phyloP scores from a whole-genome alignment of 2,113 vertebrate genomes.

The Dasyprocta punctata region DNA sequence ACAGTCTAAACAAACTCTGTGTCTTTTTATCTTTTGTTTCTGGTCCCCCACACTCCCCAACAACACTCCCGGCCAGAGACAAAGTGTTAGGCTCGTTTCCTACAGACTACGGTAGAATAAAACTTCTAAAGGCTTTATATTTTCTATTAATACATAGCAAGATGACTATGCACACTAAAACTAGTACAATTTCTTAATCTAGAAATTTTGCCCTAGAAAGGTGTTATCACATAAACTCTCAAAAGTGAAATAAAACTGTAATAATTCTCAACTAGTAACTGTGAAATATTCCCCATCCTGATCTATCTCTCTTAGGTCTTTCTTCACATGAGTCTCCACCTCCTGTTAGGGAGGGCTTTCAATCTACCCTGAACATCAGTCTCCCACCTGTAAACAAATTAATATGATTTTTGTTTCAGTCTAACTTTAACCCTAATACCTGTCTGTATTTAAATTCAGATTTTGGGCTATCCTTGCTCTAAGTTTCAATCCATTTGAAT shows the following conservation, averaged over 20 bases:
- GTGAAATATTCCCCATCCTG: not conserved
- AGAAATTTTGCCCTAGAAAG: conserved; percentile 14
- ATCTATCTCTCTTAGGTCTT: not conserved
- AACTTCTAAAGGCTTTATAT: conserved; percentile 15
- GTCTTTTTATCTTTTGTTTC: not conserved
- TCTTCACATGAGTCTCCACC: conserved; percentile 1
- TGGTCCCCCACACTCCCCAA: not conserved
- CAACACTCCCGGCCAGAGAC: not conserved
- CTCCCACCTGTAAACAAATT: conserved; percentile 23
- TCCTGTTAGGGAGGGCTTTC: not conserved
- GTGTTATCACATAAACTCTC: not conserved
- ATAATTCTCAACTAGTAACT: conserved; percentile 28
- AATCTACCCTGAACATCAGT: conserved; percentile 7
- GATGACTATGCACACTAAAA: conserved; percentile 33
- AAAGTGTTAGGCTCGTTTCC: not conserved
- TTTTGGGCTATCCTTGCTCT: not conserved
- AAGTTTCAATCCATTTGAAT: conserved; percentile 40
- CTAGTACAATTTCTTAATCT: conserved; percentile 24
- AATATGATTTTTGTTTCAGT: conserved; percentile 23
- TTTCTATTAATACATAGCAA: conserved; percentile 45
- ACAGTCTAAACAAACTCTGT: not conserved
- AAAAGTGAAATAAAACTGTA: conserved; percentile 45
- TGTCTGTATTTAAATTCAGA: not conserved
- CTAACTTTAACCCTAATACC: not conserved
- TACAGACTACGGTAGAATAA: not conserved